Base-by-base conservation (phyloP, 2,113 vertebrate genomes). In the Plecotus auritus region DNA sequence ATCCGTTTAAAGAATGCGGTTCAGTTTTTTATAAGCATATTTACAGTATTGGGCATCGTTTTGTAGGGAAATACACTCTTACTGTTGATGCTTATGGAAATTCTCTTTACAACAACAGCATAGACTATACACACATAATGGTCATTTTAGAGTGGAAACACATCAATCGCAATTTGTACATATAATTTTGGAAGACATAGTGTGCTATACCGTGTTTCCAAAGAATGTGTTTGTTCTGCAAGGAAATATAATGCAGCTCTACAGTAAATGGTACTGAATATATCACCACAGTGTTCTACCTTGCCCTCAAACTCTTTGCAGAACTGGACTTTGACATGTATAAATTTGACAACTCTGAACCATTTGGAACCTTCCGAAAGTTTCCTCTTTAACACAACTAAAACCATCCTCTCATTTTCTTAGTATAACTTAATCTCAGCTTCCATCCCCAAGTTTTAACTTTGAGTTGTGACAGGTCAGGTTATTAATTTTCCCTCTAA, bases 111-210 rank as follows among this genome's bases (percentile, higher is more conserved):
- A 78, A 69, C 59, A 87, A 14, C 7, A 70, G 64, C 22, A 37
- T 54, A 64, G 83, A 95, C 59, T 74, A 2, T 69, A 30, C 7
- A 89, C 49, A 85, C 40, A 70, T 49, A 40, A 89, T 45, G 13
- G 32, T 59, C 66, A 96, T 95, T 97, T 97, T 66, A 94, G 47
- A 81, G 20, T 87, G 91, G 73, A 94, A 96, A 96, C 49, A 81
- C 81, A 93, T 90, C 90, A 91, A 90, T 96, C 90, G 97, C 70
- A 90, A 86, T 69, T 76, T 85, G 61, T 92, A 92, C 88, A 80
- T 85, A 67, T 42, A 61, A 56, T 94, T 92, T 95, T 51, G 37
- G 47, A 73, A 77, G 90, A 92, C 40, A 73, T n/a, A 45, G 12
- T 88, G 10, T 87, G 9, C n/a, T 89, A 22, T 40, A 32, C 28